Evolutionary conservation across 2,888 invertebrate species (phyloP), one percentile per base, ranked within the genome.

Genomic region (Diaphora mendica): DNA sequence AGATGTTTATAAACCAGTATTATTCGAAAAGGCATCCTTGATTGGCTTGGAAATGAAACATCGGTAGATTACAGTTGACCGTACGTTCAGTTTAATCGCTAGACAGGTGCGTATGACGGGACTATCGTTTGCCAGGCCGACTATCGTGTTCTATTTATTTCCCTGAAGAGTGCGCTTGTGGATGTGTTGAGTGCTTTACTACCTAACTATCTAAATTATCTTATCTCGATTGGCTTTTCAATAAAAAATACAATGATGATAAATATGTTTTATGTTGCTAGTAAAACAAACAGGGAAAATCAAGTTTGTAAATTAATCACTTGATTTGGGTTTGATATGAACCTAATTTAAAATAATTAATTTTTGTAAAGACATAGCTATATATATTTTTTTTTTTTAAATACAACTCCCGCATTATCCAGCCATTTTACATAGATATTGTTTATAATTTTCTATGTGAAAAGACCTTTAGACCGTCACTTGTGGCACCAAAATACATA

Each of bases 81-180:
- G 85, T 77, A 77, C 80, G 76, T 77, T 79, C 67, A 92, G 91
- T 92, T 93, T 94, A 93, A 95, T 94, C 91, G 91, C 71, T 71
- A 79, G 90, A 91, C 94, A 94, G 94, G 94, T 95, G 95, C 87
- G 85, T 80, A 72, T 86, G 93, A 91, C 92, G 85, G 85, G 80
- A 84, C 80, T 59, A 69, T 71, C 68, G 68, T 70, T 39, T 42
- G 73, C 78, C 78, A 68, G 81, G 35, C 84, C 80, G 51, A 70
- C 74, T 86, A 79, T 70, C 68, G 72, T 76, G 79, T 80, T 83
- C 81, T 86, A 93, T 92, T 92, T 93, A 92, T 91, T 90, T 87
- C 88, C 87, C 87, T 87, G 87, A 90, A 82, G 62, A 62, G 26
- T 30, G 30, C 69, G 71, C 35, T 33, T 65, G 64, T 48, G 55